Conservation (phyloP, 2,888 invertebrate species). For the Amblyjoppa fuscipennis region DNA sequence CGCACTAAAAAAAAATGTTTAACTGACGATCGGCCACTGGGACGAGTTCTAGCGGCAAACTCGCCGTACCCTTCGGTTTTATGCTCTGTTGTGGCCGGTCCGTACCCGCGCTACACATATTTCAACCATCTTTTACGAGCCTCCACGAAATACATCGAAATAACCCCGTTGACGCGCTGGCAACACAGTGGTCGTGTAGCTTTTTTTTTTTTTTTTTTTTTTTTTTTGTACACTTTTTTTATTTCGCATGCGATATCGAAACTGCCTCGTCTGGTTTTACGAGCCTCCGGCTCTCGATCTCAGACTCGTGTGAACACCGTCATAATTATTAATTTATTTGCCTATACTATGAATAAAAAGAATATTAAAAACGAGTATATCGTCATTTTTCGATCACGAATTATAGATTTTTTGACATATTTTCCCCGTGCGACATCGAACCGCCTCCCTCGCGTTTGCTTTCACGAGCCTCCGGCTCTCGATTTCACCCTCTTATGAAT, state of each 20-base stretch:
- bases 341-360: too few species aligned
- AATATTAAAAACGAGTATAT: too few species aligned
- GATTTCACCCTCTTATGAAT: too few species aligned
- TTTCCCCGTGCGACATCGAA: too few species aligned
- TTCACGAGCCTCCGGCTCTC: not conserved
- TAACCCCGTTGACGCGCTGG: conserved; percentile 8
- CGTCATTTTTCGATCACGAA: too few species aligned
- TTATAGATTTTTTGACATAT: too few species aligned
- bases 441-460: too few species aligned
- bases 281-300: not conserved
- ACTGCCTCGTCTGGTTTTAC: not conserved
- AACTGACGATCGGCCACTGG: conserved; percentile 1
- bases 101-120: not conserved
- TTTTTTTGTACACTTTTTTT: not conserved
- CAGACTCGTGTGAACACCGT: too few species aligned
- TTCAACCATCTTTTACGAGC: not conserved
- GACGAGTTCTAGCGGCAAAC: not conserved
- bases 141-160: not conserved
- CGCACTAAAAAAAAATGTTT: not conserved
- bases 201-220: not conserved
- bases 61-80: not conserved
- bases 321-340: too few species aligned
- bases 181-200: not conserved
- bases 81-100: not conserved
- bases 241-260: too few species aligned